Percentiles rank a stretch among this genome's conserved stretches.
Evolutionary conservation across 2,113 vertebrate genomes (phyloP).

Genomic region (Archocentrus centrarchus): DNA sequence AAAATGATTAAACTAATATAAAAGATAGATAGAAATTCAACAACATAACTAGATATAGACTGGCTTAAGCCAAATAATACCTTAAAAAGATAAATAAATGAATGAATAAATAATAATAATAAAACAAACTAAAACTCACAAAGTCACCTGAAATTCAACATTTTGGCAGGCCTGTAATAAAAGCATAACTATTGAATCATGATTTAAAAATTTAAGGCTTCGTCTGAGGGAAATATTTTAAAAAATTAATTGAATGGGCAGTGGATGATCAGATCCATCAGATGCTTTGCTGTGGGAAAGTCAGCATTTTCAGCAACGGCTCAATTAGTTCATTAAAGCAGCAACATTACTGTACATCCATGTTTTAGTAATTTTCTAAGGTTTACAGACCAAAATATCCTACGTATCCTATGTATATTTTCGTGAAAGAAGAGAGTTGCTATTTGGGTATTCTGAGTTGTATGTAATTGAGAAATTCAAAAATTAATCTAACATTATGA

Average conservation of each 20-base stretch:
- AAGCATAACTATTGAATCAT: neutral
- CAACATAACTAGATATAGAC: too few species aligned
- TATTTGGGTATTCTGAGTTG: accelerated
- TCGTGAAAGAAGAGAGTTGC: neutral
- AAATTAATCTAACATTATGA: too few species aligned
- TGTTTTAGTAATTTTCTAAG: neutral
- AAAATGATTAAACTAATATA: neutral
- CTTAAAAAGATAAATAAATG: too few species aligned
- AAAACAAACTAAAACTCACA: neutral
- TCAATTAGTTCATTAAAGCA: neutral
- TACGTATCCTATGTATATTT: neutral
- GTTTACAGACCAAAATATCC: neutral
- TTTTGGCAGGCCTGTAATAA: neutral
- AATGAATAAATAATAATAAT: neutral
- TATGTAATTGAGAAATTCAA: too few species aligned
- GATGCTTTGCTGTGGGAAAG: neutral
- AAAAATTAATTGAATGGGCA: neutral
- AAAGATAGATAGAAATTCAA: too few species aligned
- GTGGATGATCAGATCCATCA: neutral
- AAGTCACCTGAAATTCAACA: neutral
- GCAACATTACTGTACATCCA: neutral
- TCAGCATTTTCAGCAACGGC: neutral
- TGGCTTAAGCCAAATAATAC: too few species aligned
- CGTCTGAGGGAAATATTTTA: neutral
- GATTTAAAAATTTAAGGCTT: neutral